Evolutionary conservation across 2,797 vertebrate species (phyloP), one percentile per base, ranked within the genome.

Genomic region (Odontamblyopus lacepedii): DNA sequence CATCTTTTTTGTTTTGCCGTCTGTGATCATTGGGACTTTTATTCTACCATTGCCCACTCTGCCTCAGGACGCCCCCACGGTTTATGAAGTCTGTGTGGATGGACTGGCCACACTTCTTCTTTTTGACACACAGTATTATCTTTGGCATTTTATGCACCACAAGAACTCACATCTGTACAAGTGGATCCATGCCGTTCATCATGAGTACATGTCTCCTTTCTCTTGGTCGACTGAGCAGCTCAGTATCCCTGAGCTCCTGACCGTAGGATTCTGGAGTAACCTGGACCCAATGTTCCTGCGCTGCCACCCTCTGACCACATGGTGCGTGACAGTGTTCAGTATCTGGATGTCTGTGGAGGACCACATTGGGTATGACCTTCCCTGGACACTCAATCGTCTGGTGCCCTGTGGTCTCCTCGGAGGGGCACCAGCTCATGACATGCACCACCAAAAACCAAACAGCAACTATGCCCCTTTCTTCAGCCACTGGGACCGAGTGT

Each of bases 261-360:
- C 92, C 0, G 84, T 94, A 3, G 94, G 94, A 23, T 79, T 94
- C 55, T 94, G 93, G 93, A 93, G 90, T 85, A 94, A 89, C 85
- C 78, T 85, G 82, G 86, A 94, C 68, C 93, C 93, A 1, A 16
- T 94, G 63, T 56, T 94, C 55, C 76, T 95, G 0, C 86, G 72
- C 32, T 91, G 91, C 55, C 94, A 95, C 77, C 92, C 92, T 0
- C 57, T 95, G 12, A 93, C 90, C 44, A 85, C 78, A 0, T 95
- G 93, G 93, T 76, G 69, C 32, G n/a, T 92, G 68, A 93, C 87
- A 0, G 73, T 95, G 35, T 83, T 92, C 79, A 92, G 93, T 29
- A 80, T 94, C 70, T 94, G 92, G 91, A 81, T 95, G 86, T 95
- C 94, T 0, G 94, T 95, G 69, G 94, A 95, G 78, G 93, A 94